Evolutionary conservation across 2,113 vertebrate species (phyloP).

Genomic region (Arvicanthis niloticus): DNA sequence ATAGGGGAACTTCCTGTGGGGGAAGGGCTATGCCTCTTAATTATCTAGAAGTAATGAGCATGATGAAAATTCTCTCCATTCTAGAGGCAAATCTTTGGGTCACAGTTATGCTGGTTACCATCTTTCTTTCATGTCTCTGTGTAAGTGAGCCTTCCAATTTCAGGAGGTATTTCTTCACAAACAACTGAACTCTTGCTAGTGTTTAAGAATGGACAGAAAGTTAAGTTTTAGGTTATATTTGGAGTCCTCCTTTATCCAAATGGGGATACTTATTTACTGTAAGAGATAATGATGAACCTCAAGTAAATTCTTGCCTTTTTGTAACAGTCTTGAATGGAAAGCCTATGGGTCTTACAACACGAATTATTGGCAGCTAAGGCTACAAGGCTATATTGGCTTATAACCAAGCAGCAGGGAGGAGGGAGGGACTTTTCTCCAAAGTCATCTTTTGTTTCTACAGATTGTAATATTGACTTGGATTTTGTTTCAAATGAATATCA

Average conservation of each 20-base stretch:
- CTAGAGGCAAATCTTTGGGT: not conserved
- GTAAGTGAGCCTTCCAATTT: slow-evolving; percentile 2
- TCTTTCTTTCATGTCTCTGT: slow-evolving; percentile 37
- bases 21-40: not conserved
- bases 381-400: not conserved
- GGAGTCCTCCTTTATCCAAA: slow-evolving; percentile 30
- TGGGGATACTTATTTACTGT: slow-evolving; percentile 46
- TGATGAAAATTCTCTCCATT: not conserved
- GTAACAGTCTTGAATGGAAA: not conserved
- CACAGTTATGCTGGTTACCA: not conserved
- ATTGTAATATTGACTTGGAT: slow-evolving; percentile 38
- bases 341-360: not conserved
- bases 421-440: slow-evolving; percentile 9
- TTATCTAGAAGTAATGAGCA: not conserved
- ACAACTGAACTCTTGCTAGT: slow-evolving; percentile 25
- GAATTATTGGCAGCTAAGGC: not conserved
- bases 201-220: slow-evolving; percentile 6
- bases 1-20: not conserved
- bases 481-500: slow-evolving; percentile 23
- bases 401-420: slow-evolving; percentile 24
- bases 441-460: slow-evolving; percentile 23
- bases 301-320: slow-evolving; percentile 55
- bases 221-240: slow-evolving; percentile 49
- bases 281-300: not conserved
- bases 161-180: slow-evolving; percentile 52